These are phyloP conservation scores for Ptilonorhynchus violaceus DNA, from an alignment of 2,113 vertebrate genomes.

Conservation along the genomic window DNA sequence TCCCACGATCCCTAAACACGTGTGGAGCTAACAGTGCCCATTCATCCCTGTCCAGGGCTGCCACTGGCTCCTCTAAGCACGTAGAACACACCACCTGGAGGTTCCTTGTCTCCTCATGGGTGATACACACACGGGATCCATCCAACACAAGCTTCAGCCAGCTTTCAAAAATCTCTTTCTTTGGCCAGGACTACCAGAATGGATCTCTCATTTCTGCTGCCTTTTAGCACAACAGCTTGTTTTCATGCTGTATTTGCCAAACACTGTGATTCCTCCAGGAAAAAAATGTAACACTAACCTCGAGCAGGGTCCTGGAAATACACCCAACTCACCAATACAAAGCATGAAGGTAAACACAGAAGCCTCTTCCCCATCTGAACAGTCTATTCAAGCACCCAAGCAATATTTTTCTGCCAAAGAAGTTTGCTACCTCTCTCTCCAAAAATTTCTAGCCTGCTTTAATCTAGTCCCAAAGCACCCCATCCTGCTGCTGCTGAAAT, in stretches of 20 bases:
- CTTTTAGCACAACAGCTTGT: background rate
- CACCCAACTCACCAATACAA: background rate
- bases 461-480: background rate
- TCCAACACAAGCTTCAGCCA: background rate
- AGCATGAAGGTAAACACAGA: background rate
- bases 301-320: background rate
- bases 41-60: background rate
- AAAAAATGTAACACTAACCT: background rate
- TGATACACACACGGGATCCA: background rate
- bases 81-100: background rate
- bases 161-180: background rate
- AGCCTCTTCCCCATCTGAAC: background rate
- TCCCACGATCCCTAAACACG: background rate
- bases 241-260: background rate
- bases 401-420: background rate
- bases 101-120: background rate
- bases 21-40: background rate
- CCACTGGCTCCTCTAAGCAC: background rate
- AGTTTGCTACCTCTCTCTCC: background rate
- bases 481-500: background rate
- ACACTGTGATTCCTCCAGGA: background rate
- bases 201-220: background rate
- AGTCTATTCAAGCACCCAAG: background rate
- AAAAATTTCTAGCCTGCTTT: background rate
- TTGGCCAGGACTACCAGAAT: background rate